Evolutionary conservation across 2,888 invertebrate genomes (phyloP), one percentile per base, ranked within the genome.

Genomic region (Drosophila meridionalis): DNA sequence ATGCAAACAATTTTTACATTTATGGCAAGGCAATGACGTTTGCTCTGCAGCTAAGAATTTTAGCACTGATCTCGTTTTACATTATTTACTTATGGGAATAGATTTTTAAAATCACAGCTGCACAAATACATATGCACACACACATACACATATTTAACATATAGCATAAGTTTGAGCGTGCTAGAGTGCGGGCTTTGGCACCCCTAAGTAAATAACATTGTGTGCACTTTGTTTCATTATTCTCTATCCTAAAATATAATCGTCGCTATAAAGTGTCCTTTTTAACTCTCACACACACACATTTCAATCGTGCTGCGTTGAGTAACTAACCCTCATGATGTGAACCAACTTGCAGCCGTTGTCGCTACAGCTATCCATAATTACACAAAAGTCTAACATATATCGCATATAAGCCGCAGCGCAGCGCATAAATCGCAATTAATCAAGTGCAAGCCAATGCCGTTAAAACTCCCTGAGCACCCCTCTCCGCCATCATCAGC

Each of bases 371-470:
- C 66, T 59, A 77, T 70, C 71, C 77, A 72, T 85, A 87, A 87
- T 85, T 87, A 85, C 82, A 83, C 69, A 80, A 79, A 60, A 76
- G 36, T 79, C 77, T 69, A 65, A 67, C 71, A 81, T 77, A 85
- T 82, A 83, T 73, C 75, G 78, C 85, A 73, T 83, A 83, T 86
- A 86, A 84, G 85, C 82, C 74, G 77, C 82, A 84, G 73, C 69
- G 64, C 86, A 70, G 74, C 82, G 82, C 83, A 84, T 88, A 86
- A 86, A 86, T 87, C 87, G 89, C 87, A 87, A 87, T 87, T 87
- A 89, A 87, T 87, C 87, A 87, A 89, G 89, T 87, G 89, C 87
- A 87, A 87, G 89, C 85, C 87, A 87, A 89, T 86, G 82, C 84
- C 83, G 76, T 78, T 78, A 64, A 20, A 20, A 82, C 63, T 78